phyloP scores from a whole-genome alignment of 2,797 vertebrate species.

The Oceanodroma leucorhoa region DNA sequence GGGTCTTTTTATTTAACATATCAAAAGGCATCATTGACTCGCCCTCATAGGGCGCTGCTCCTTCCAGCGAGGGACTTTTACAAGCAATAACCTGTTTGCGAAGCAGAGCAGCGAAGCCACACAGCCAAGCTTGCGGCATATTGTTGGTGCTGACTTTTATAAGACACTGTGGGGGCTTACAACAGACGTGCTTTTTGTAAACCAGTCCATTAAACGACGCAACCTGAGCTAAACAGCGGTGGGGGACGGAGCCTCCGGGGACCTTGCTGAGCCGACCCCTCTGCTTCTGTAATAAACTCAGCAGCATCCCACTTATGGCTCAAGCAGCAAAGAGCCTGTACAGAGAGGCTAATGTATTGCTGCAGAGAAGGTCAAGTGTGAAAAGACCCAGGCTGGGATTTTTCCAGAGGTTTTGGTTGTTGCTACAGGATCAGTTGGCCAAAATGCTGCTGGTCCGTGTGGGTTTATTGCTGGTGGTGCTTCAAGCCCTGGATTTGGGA shows the following conservation, averaged over 20 bases:
- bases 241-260: background rate
- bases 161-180: background rate
- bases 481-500: background rate
- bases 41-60: background rate
- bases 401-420: background rate
- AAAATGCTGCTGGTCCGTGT: accelerated
- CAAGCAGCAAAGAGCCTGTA: background rate
- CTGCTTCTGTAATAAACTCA: slow-evolving; percentile 1
- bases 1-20: background rate
- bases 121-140: background rate
- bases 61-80: slow-evolving; percentile 39
- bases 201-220: slow-evolving; percentile 48
- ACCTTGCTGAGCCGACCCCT: background rate
- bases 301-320: background rate
- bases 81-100: slow-evolving; percentile 16
- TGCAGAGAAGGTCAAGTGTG: background rate
- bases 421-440: background rate
- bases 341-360: background rate
- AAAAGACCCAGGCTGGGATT: background rate
- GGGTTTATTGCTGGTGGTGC: background rate
- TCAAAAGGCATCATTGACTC: background rate
- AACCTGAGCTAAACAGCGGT: background rate
- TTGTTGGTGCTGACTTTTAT: slow-evolving; percentile 34
- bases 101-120: background rate
- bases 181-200: background rate